Conservation (phyloP, 2,888 invertebrate species). For the Sericinus montela region DNA sequence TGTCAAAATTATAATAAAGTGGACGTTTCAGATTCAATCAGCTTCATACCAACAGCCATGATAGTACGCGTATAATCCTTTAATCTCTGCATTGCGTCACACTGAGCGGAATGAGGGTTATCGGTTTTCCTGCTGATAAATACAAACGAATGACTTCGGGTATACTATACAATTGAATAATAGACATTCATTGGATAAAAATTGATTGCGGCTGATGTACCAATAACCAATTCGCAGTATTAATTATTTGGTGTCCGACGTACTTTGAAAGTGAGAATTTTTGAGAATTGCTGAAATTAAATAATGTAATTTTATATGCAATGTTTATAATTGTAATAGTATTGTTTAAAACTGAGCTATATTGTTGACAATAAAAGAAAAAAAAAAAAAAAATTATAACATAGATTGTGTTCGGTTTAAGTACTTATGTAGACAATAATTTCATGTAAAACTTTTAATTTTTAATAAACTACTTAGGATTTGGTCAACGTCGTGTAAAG, state of each 20-base stretch:
- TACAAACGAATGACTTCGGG: slow-evolving; percentile 63
- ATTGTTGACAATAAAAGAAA: no score
- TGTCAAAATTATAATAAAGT: slow-evolving; percentile 48
- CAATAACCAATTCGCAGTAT: not conserved
- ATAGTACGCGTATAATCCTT: slow-evolving; percentile 60
- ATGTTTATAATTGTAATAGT: no score
- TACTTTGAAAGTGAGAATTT: no score
- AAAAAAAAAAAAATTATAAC: no score
- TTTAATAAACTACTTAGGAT: no score
- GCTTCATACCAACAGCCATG: slow-evolving; percentile 51
- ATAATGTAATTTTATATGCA: no score
- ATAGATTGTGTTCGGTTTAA: no score
- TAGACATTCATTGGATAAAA: slow-evolving; percentile 59
- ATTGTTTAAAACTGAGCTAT: no score
- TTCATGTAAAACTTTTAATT: no score
- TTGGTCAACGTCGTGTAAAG: no score
- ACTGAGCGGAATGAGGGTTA: slow-evolving; percentile 71
- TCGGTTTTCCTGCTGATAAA: slow-evolving; percentile 68
- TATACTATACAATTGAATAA: slow-evolving; percentile 55
- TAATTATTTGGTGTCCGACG: not conserved
- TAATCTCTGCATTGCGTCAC: slow-evolving; percentile 49
- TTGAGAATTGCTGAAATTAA: no score
- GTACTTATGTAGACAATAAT: no score
- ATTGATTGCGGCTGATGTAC: slow-evolving; percentile 42
- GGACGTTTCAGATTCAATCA: slow-evolving; percentile 59